phyloP scores from a whole-genome alignment of 1,140 invertebrate species.

The Acromyrmex heyeri region DNA sequence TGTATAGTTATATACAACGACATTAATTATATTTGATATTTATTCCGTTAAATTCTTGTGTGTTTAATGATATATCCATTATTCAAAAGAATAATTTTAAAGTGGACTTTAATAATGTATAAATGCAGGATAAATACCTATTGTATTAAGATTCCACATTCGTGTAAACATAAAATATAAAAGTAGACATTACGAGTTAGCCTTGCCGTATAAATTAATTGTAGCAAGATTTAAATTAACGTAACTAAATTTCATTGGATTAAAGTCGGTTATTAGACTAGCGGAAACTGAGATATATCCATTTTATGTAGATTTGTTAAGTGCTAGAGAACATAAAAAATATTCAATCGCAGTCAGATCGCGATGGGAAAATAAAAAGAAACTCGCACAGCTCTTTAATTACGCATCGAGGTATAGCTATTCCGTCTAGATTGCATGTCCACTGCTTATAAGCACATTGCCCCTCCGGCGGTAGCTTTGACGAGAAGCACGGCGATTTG shows the following conservation, averaged over 20 bases:
- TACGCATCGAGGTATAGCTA: slow-evolving; percentile 47
- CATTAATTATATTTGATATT: slow-evolving; percentile 13
- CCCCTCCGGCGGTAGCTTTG: slow-evolving; percentile 49
- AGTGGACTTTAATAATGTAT: slow-evolving; percentile 6
- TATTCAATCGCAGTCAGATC: slow-evolving; percentile 46
- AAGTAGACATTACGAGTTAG: background rate
- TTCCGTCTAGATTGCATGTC: slow-evolving; percentile 45
- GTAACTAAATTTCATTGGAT: slow-evolving; percentile 52
- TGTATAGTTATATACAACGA: background rate
- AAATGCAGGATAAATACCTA: slow-evolving; percentile 16
- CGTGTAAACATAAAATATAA: background rate
- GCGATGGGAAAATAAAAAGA: slow-evolving; percentile 33
- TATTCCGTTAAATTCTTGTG: background rate
- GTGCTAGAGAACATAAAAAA: slow-evolving; percentile 38
- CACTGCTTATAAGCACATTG: slow-evolving; percentile 55
- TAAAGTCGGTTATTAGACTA: slow-evolving; percentile 54
- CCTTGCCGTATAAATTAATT: slow-evolving; percentile 29
- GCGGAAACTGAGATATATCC: slow-evolving; percentile 22
- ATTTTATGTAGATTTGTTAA: slow-evolving; percentile 53
- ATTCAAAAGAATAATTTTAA: background rate
- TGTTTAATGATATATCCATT: slow-evolving; percentile 18
- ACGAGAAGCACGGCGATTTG: slow-evolving; percentile 35
- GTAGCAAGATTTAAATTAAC: slow-evolving; percentile 35
- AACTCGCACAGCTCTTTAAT: slow-evolving; percentile 43
- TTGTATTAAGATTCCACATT: slow-evolving; percentile 30